Evolutionary conservation across 2,888 invertebrate species (phyloP).

Genomic region (Sinopyrophorus schimmeli): DNA sequence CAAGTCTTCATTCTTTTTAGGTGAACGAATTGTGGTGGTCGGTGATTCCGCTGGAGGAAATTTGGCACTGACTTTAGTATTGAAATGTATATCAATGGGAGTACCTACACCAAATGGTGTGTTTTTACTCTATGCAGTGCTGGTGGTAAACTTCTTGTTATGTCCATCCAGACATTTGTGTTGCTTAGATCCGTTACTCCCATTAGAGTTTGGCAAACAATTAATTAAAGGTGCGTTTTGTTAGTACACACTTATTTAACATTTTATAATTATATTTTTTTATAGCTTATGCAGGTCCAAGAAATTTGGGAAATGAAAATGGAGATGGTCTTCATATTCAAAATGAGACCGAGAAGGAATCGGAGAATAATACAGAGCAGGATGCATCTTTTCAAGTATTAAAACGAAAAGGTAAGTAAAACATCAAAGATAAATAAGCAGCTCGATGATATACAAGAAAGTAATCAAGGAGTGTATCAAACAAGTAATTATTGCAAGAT

Average conservation of each 20-base stretch:
- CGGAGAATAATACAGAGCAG: too few relatives aligned
- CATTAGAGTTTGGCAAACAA: conserved; percentile 90
- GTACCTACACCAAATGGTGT: conserved; percentile 84
- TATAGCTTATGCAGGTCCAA: conserved; percentile 47
- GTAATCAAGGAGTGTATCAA: too few relatives aligned
- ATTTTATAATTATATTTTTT: neutral
- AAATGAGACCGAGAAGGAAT: too few relatives aligned
- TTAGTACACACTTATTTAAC: neutral
- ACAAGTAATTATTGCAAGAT: too few relatives aligned
- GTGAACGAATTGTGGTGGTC: conserved; percentile 68
- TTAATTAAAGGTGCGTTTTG: conserved; percentile 71
- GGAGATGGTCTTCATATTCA: too few relatives aligned
- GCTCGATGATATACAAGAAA: too few relatives aligned
- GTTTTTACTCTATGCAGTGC: conserved; percentile 88
- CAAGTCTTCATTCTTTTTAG: too few relatives aligned
- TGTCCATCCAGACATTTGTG: conserved; percentile 91
- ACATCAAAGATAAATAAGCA: too few relatives aligned
- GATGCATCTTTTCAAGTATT: too few relatives aligned
- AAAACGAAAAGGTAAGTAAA: too few relatives aligned
- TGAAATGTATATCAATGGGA: conserved; percentile 77
- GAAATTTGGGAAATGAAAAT: conserved; percentile 32
- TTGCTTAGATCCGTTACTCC: conserved; percentile 92
- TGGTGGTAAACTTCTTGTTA: conserved; percentile 84
- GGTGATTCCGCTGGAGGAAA: conserved; percentile 99
- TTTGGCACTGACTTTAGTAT: conserved; percentile 75